Conservation (phyloP, 2,888 invertebrate species). For the Netelia inedita region DNA sequence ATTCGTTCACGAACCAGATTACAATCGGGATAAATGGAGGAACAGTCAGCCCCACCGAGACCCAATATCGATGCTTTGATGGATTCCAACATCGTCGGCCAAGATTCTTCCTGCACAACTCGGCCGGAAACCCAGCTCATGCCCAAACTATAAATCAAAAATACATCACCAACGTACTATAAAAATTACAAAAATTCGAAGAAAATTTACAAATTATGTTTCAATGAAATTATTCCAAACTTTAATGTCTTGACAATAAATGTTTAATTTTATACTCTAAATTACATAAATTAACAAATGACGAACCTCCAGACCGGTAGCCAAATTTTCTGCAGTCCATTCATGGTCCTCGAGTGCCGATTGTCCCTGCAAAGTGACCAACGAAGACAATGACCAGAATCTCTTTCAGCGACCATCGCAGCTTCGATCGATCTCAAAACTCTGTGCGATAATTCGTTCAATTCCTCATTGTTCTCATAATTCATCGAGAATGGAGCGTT, state of each 20-base stretch:
- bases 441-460: conserved; percentile 87
- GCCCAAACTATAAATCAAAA: conserved; percentile 88
- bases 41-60: conserved; percentile 89
- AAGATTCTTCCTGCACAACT: conserved; percentile 82
- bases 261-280: conserved; percentile 27
- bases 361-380: conserved; percentile 90
- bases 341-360: conserved; percentile 87
- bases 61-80: conserved; percentile 90
- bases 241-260: not conserved
- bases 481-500: conserved; percentile 70
- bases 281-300: conserved; percentile 6
- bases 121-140: conserved; percentile 91
- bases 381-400: conserved; percentile 88
- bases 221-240: not conserved
- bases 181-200: not conserved
- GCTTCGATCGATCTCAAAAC: conserved; percentile 87
- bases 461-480: conserved; percentile 82
- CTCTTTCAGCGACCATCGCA: conserved; percentile 86
- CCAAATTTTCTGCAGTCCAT: conserved; percentile 88
- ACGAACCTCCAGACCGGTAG: conserved; percentile 91
- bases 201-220: not conserved
- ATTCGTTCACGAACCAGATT: conserved; percentile 85
- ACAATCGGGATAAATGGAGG: conserved; percentile 87
- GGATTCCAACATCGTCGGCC: conserved; percentile 87
- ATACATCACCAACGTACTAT: not conserved